Evolutionary conservation across 2,888 invertebrate genomes (phyloP), one percentile per base, ranked within the genome.

Genomic region (Molorchus minor): DNA sequence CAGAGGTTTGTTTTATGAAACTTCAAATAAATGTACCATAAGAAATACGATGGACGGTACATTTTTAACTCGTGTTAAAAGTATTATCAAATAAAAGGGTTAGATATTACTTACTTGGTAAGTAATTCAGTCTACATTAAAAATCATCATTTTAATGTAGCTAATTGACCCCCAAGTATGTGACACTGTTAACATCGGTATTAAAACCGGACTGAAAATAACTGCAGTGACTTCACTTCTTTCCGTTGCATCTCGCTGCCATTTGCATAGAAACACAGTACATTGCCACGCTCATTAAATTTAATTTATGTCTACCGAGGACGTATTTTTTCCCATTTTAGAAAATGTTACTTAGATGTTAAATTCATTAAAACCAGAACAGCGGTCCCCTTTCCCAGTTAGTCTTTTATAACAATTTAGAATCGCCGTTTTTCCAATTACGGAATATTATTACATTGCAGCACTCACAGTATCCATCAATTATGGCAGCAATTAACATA

Each of bases 401-500:
- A 21, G 40, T 40, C 51, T 36, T 51, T 51, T 51, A 40, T 29
- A 36, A 49, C 38, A 49, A 35, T 49, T 36, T 38, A 25, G 49
- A 35, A 36, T 49, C 36, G 51, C 51, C 40, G 51, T 51, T 51
- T 51, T 51, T 51, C 51, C 40, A 51, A 51, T 51, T 51, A 51
- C 20, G 30, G 40, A 25, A 51, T 40, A 51, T 51, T 51, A 51
- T 51, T 51, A 51, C 40, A 15, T 30, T 21, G 15, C 40, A 40
- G 40, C 12, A 19, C 40, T 51, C 35, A 19, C 40, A 19, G 51
- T 51, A 51, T 51, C 51, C 40, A 40, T 30, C 51, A 51, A 51
- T 51, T 51, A 51, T 51, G 15, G 51, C 38, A 40, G 51, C 51
- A 51, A 51, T 51, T 51, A 51, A 51, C 51, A 21, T 51, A 51